Evolutionary conservation across 2,113 vertebrate genomes (phyloP).

Genomic region (Ceyx margarethae): DNA sequence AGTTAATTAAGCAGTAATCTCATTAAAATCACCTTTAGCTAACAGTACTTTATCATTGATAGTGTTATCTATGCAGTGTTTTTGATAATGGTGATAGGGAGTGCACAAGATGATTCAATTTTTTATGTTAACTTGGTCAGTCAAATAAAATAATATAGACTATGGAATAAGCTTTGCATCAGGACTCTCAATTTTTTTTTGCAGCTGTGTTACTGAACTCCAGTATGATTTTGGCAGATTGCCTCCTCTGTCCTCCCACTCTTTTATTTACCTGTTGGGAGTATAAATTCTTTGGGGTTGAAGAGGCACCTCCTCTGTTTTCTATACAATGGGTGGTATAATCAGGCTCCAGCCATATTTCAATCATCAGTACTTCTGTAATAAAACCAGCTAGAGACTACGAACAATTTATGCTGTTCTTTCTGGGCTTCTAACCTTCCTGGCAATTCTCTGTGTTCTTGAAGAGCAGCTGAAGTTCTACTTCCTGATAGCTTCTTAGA

Average conservation of each 20-base stretch:
- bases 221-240: neutral
- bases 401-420: neutral
- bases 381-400: neutral
- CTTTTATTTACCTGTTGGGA: neutral
- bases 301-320: neutral
- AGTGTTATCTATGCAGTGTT: neutral
- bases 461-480: neutral
- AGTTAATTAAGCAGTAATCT: neutral
- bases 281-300: neutral
- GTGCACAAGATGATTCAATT: neutral
- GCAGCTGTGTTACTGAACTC: neutral
- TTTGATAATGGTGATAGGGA: neutral
- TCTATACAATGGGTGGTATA: neutral
- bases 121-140: neutral
- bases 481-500: neutral
- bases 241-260: neutral
- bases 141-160: neutral
- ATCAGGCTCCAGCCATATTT: neutral
- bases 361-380: neutral
- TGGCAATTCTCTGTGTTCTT: neutral
- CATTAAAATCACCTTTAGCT: neutral
- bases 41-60: neutral
- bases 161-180: neutral
- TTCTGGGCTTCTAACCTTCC: neutral
- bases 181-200: neutral